These are phyloP conservation scores for Ditula angustiorana DNA, from an alignment of 2,888 invertebrate genomes.

Conservation along the genomic window DNA sequence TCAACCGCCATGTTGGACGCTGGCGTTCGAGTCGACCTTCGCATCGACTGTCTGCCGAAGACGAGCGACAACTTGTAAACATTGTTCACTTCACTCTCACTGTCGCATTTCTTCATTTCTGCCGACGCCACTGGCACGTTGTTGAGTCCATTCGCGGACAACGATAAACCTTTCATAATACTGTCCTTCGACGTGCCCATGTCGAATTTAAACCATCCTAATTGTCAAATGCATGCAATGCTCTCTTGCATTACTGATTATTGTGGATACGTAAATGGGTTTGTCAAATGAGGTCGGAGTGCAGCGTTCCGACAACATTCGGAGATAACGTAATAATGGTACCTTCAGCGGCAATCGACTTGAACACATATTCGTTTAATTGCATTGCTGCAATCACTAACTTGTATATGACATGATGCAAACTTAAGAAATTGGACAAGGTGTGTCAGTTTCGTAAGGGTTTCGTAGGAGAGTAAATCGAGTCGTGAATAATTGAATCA, in stretches of 20 bases:
- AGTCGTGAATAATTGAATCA: slow-evolving; percentile 17
- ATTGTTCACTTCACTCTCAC: slow-evolving; percentile 51
- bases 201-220: slow-evolving; percentile 32
- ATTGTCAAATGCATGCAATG: slow-evolving; percentile 37
- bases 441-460: slow-evolving; percentile 32
- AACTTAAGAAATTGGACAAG: slow-evolving; percentile 36
- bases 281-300: slow-evolving; percentile 65
- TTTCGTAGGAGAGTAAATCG: slow-evolving; percentile 16
- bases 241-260: slow-evolving; percentile 47
- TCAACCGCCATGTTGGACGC: background rate
- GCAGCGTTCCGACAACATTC: slow-evolving; percentile 62
- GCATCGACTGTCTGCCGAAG: slow-evolving; percentile 16
- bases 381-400: slow-evolving; percentile 36
- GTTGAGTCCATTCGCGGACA: slow-evolving; percentile 12
- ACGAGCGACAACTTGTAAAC: slow-evolving; percentile 7
- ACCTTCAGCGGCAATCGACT: slow-evolving; percentile 35
- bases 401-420: slow-evolving; percentile 24
- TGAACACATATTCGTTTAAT: slow-evolving; percentile 40
- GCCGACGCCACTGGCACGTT: background rate
- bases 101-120: slow-evolving; percentile 38
- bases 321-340: slow-evolving; percentile 45
- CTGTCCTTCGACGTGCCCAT: slow-evolving; percentile 25
- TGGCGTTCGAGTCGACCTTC: background rate
- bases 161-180: slow-evolving; percentile 6
- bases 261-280: slow-evolving; percentile 53